Evolutionary conservation across 2,888 invertebrate species (phyloP), one percentile per base, ranked within the genome.

Genomic region (Nomada lathburiana): DNA sequence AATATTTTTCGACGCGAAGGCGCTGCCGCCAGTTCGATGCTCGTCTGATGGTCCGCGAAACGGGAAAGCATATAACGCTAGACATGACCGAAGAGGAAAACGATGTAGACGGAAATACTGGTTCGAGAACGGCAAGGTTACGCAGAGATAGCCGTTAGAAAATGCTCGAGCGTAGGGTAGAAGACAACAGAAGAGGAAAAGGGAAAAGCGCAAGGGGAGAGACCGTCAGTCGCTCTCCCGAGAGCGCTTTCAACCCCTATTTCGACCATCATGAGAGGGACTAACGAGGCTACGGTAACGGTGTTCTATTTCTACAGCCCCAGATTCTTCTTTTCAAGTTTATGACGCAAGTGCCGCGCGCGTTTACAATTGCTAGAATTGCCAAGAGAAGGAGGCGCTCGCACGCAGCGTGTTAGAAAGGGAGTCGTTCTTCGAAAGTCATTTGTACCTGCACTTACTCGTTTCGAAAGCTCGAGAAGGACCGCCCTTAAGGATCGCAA

Each of bases 201-300:
- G 20, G 5, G 16, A n/a, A 57, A 16, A n/a, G 47, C n/a, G 65
- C 20, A 50, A n/a, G 36, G 57, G 26, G 77, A 36, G 13, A 26
- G 60, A 52, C 62, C 53, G 72, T 67, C 70, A 83, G 67, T 50
- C 36, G 69, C 47, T 83, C 74, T 71, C 47, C 50, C 50, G 47
- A 16, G 63, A 71, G 64, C 59, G 73, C 67, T 71, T 64, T 52
- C 76, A 64, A 44, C 57, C 64, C 71, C 26, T 64, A 62, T 63
- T 76, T 76, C 64, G 42, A 55, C 63, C 70, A 76, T 76, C 72
- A 1, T 23, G 64, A 50, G 76, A 59, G 59, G 59, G 42, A 64
- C 71, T 76, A 71, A 76, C 76, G 64, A 76, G 50, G 59, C 71
- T 71, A 71, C 52, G 55, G 36, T 57, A n/a, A 60, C 70, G 23